Base-by-base conservation (phyloP, 2,888 invertebrate genomes). In the Arge pagana region DNA sequence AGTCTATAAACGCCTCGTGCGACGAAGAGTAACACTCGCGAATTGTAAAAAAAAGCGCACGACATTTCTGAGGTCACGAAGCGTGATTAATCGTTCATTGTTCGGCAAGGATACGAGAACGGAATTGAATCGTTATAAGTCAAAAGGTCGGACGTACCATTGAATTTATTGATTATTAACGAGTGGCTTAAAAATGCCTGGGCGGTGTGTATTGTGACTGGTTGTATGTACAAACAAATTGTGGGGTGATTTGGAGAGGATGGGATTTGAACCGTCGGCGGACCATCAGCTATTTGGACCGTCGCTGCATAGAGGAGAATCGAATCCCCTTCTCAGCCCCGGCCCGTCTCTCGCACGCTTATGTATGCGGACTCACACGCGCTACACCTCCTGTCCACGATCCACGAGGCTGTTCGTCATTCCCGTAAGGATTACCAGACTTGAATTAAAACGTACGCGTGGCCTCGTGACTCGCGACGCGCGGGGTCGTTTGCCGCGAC, bases 371-470 rank as follows among this genome's bases (percentile, higher is more conserved):
- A n/a, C n/a, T n/a, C n/a, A n/a, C n/a, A n/a, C n/a, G n/a, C n/a
- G n/a, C n/a, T n/a, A n/a, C n/a, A n/a, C n/a, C n/a, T n/a, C n/a
- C n/a, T n/a, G n/a, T n/a, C n/a, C n/a, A n/a, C n/a, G n/a, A 35
- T 45, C 45, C 21, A n/a, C 5, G 11, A 33, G 33, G 33, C 15
- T 13, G n/a, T 11, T 33, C 33, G 33, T 45, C 45, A 45, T 24
- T 45, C 45, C 45, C 45, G 35, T 50, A 31, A 41, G 55, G 59
- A 61, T 63, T 58, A 61, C 52, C 56, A 62, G 54, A 66, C 61
- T 56, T 58, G 61, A 70, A 71, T 71, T 68, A 67, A 71, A 68
- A 67, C 62, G 64, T 65, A 68, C 67, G 64, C 65, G 49, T 28
- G 36, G 48, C 42, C 18, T 42, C 36, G 33, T 36, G 41, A 54